Percentiles rank a stretch among this genome's conserved stretches.
phyloP scores from a whole-genome alignment of 1,140 invertebrate species.

The Neodiprion fabricii region DNA sequence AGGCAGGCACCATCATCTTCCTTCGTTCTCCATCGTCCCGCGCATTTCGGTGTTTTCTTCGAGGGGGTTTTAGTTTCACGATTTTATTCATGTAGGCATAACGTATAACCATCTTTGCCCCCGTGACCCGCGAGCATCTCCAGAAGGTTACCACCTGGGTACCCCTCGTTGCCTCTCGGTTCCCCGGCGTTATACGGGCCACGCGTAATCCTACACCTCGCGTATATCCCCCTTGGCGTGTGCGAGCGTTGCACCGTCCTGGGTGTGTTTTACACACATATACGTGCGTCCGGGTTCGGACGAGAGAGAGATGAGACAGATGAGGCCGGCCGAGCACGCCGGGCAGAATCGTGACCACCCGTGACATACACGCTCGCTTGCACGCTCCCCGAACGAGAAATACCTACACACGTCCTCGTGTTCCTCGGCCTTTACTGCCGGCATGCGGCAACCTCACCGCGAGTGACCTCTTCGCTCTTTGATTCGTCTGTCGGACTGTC shows the following conservation, averaged over 20 bases:
- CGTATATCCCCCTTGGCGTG: neutral
- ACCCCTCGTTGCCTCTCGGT: neutral
- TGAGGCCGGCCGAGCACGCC: conserved; percentile 3
- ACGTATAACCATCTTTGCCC: neutral
- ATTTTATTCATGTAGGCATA: neutral
- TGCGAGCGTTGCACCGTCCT: too few species aligned
- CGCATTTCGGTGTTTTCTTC: neutral
- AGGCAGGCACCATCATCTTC: too few species aligned
- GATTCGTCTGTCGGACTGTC: neutral
- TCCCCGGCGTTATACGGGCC: neutral
- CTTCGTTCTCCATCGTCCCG: too few species aligned
- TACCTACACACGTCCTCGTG: neutral
- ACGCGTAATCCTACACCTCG: conserved; percentile 6
- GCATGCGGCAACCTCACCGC: neutral
- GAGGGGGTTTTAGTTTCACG: neutral
- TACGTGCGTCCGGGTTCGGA: neutral
- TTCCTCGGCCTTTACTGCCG: neutral
- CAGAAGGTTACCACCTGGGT: neutral
- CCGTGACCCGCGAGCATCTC: neutral
- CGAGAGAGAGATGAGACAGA: conserved; percentile 6
- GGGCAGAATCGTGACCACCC: conserved; percentile 4
- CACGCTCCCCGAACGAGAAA: conserved; percentile 1
- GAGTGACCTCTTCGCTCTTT: neutral
- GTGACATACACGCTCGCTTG: conserved; percentile 4
- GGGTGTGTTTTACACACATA: neutral